phyloP scores from a whole-genome alignment of 2,113 vertebrate species.

The Aegotheles bennettii region DNA sequence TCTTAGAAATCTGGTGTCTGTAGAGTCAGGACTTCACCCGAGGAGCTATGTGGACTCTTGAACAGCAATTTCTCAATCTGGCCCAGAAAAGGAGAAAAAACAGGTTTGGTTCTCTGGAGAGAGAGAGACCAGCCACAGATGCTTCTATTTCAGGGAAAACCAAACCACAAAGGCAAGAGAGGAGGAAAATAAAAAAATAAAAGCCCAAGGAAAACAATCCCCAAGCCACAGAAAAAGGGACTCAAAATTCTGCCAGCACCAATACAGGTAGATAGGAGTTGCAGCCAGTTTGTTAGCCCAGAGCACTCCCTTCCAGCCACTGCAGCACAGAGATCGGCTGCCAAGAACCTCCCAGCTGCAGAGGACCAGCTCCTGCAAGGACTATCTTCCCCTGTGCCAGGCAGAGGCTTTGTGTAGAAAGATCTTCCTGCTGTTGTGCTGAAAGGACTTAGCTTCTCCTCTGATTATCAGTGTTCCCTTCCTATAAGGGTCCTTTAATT shows the following conservation, averaged over 20 bases:
- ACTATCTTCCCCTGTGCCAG: background rate
- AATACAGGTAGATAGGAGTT: no score
- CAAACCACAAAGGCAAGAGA: background rate
- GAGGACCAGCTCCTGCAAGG: background rate
- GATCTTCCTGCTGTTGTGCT: no score
- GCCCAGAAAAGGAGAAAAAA: background rate
- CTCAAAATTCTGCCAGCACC: background rate
- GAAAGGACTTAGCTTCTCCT: background rate
- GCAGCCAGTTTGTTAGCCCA: background rate
- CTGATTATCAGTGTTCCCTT: no score
- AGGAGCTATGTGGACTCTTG: background rate
- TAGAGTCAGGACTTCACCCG: background rate
- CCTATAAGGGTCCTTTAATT: no score
- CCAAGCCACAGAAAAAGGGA: background rate
- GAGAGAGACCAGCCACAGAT: background rate
- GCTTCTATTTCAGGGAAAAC: slow-evolving; percentile 7
- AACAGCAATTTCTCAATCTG: background rate
- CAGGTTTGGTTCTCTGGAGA: background rate
- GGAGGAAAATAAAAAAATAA: background rate
- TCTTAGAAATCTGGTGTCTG: background rate
- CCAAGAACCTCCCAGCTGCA: background rate
- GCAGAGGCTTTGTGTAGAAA: background rate
- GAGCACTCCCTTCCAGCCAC: background rate
- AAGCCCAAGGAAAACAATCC: background rate
- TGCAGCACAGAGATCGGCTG: background rate